A percentile compares a stretch with the other conserved stretches of the same genome.
Evolutionary conservation across 2,797 vertebrate genomes (phyloP).

Genomic region (Pangasius krempfi): DNA sequence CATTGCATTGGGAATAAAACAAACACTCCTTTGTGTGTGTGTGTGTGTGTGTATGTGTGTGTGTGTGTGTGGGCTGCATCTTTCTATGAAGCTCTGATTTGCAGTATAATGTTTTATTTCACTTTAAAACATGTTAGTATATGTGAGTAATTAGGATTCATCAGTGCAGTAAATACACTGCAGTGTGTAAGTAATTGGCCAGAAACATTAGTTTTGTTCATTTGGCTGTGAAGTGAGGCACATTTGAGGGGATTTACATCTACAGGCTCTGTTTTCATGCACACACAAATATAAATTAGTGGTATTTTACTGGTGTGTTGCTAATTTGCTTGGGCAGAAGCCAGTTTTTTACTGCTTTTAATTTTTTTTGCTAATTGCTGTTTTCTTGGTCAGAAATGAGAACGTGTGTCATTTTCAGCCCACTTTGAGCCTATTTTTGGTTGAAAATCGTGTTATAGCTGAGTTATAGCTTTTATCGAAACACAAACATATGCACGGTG

Average conservation of each 20-base stretch:
- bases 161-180: conserved; percentile 18
- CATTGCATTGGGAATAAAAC: conserved; percentile 40
- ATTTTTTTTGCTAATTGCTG: neutral
- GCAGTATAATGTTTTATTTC: conserved; percentile 4
- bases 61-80: neutral
- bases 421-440: neutral
- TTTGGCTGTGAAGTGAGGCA: conserved; percentile 18
- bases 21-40: conserved; percentile 24
- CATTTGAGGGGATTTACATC: conserved; percentile 9
- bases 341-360: neutral
- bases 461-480: neutral
- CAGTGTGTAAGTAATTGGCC: conserved; percentile 20
- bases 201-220: conserved; percentile 11
- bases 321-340: neutral
- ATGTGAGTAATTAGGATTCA: conserved; percentile 29
- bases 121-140: neutral
- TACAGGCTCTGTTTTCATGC: conserved; percentile 1
- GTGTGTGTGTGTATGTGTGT: neutral
- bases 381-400: neutral
- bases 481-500: neutral
- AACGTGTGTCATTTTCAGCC: neutral
- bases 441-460: neutral
- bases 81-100: conserved; percentile 6
- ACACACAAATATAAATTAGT: conserved; percentile 14
- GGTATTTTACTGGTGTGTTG: conserved; percentile 6